A percentile compares a stretch with the other conserved stretches of the same genome.
These are phyloP conservation scores for Arvicanthis niloticus DNA, from an alignment of 2,113 vertebrate genomes.

Conservation along the genomic window DNA sequence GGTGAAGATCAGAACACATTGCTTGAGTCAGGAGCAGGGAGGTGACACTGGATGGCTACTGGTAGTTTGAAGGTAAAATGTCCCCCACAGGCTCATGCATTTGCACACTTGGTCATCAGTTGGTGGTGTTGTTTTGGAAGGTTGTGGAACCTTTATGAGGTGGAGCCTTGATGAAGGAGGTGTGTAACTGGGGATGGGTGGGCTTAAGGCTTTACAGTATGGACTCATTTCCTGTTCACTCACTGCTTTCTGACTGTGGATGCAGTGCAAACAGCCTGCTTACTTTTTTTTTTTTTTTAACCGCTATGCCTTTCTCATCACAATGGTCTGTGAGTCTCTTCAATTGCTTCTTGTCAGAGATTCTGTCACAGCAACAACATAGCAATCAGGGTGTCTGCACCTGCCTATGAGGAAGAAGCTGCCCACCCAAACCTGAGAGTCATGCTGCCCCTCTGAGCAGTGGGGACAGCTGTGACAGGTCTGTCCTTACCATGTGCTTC, in stretches of 20 bases:
- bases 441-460: neutral
- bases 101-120: neutral
- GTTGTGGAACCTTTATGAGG: neutral
- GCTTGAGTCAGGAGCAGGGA: neutral
- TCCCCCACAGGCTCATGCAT: neutral
- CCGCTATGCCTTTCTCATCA: neutral
- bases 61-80: neutral
- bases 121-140: neutral
- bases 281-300: too few species aligned
- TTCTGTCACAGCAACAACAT: neutral
- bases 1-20: conserved; percentile 64
- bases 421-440: too few species aligned
- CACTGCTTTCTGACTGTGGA: neutral
- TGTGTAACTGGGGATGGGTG: neutral
- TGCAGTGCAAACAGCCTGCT: neutral
- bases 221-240: neutral
- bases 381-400: too few species aligned
- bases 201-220: neutral
- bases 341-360: neutral
- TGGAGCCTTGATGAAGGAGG: neutral
- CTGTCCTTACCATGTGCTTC: conserved; percentile 61
- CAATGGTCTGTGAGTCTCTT: neutral
- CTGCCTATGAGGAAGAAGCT: too few species aligned
- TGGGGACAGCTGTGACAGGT: neutral
- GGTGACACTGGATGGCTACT: neutral